phyloP scores from a whole-genome alignment of 2,797 vertebrate genomes.

The Rhodeus uyekii region DNA sequence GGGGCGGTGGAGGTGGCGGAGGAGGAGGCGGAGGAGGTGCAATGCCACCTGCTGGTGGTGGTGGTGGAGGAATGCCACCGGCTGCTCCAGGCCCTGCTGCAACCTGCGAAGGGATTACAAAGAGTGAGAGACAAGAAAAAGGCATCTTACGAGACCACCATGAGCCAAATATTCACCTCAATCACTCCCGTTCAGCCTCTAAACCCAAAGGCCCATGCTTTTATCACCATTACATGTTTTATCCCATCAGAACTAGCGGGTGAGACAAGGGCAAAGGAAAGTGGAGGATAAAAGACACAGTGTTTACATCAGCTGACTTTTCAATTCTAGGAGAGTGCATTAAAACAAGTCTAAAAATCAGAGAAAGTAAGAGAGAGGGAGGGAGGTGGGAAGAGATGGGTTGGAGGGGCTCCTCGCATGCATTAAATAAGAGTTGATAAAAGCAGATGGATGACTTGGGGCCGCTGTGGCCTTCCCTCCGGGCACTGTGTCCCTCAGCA shows the following conservation, averaged over 20 bases:
- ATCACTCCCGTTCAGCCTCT: conserved; percentile 6
- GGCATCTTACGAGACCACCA: neutral
- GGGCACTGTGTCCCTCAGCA: conserved; percentile 30
- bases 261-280: conserved; percentile 34
- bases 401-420: neutral
- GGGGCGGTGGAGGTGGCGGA: conserved; percentile 76
- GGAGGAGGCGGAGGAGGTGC: conserved; percentile 70
- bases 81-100: conserved; percentile 63
- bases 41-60: conserved; percentile 62
- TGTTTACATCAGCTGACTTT: conserved; percentile 21
- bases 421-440: conserved; percentile 48
- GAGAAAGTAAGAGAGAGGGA: neutral
- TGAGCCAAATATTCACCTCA: neutral
- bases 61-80: conserved; percentile 64
- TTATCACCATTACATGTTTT: conserved; percentile 49
- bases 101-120: conserved; percentile 61
- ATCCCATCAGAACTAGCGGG: conserved; percentile 39
- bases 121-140: conserved; percentile 1
- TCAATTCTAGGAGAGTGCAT: conserved; percentile 27
- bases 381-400: neutral
- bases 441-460: conserved; percentile 37
- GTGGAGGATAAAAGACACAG: conserved; percentile 2
- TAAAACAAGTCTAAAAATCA: conserved; percentile 29
- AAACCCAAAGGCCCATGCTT: conserved; percentile 40
- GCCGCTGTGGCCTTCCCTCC: conserved; percentile 30